phyloP scores from a whole-genome alignment of 2,888 invertebrate species.

The Imbricaverruca yamaguchii region DNA sequence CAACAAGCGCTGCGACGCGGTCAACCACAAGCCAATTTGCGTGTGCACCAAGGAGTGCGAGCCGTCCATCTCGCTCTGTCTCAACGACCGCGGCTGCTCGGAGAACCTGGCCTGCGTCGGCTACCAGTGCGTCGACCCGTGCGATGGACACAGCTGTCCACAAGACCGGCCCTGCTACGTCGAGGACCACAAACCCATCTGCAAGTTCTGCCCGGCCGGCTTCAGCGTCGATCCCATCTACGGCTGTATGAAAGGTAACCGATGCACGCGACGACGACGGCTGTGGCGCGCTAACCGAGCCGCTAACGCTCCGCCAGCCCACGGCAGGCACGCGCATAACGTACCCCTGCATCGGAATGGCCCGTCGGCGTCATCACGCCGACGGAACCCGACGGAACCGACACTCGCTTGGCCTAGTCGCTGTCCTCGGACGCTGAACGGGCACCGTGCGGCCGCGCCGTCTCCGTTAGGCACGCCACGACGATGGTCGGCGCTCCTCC shows the following conservation, averaged over 20 bases:
- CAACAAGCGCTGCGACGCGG: constrained; percentile 78
- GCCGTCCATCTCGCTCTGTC: constrained; percentile 71
- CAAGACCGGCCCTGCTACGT: constrained; percentile 81
- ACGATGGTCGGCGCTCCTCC: background rate
- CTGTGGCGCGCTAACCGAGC: background rate
- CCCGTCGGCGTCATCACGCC: no score
- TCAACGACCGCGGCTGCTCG: constrained; percentile 82
- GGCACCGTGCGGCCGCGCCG: background rate
- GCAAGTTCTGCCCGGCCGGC: constrained; percentile 92
- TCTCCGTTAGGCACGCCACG: background rate
- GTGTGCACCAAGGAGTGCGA: constrained; percentile 73
- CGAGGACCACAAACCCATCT: constrained; percentile 88
- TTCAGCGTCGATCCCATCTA: constrained; percentile 83
- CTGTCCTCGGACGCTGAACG: background rate
- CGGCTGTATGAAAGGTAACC: constrained; percentile 93
- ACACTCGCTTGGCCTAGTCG: background rate
- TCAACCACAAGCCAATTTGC: constrained; percentile 78
- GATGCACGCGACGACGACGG: constrained; percentile 16
- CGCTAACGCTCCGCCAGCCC: background rate
- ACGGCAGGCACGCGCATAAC: background rate
- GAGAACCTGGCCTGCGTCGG: constrained; percentile 74
- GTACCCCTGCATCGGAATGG: background rate
- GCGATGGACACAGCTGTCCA: constrained; percentile 74
- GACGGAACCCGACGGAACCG: background rate
- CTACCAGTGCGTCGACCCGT: constrained; percentile 85